A percentile compares a stretch with the other conserved stretches of the same genome.
Conservation (phyloP, 2,888 invertebrate species). For the Autographa pulchrina region DNA sequence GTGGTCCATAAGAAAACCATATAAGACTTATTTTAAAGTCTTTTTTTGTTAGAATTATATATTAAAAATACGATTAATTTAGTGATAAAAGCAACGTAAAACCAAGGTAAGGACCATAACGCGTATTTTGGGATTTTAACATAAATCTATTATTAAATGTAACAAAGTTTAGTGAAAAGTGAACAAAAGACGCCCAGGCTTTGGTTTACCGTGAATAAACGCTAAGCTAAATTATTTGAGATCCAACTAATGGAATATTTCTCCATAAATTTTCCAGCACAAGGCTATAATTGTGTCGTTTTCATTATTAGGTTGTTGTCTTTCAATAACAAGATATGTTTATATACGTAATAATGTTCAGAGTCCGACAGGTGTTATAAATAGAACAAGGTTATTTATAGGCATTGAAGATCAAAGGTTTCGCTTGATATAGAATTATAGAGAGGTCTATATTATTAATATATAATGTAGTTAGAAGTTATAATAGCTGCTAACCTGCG, state of each 20-base stretch:
- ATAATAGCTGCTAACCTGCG: not conserved
- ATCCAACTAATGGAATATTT: not conserved
- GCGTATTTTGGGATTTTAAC: slow-evolving; percentile 10
- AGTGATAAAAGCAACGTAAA: not conserved
- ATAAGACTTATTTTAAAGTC: no score
- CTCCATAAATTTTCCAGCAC: not conserved
- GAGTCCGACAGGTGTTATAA: not conserved
- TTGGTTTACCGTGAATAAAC: slow-evolving; percentile 6
- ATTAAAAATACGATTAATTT: not conserved
- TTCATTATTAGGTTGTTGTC: not conserved
- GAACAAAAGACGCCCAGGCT: slow-evolving; percentile 17
- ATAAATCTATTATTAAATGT: slow-evolving; percentile 19
- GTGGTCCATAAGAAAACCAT: no score
- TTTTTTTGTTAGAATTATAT: no score
- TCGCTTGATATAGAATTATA: no score
- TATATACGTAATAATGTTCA: not conserved
- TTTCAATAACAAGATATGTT: not conserved
- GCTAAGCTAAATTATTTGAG: not conserved
- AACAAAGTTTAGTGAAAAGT: slow-evolving; percentile 26
- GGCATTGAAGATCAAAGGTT: not conserved
- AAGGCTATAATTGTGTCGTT: not conserved
- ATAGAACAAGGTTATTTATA: not conserved
- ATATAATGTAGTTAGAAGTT: not conserved
- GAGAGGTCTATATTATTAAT: not conserved
- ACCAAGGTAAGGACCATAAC: not conserved